Conservation (phyloP, 2,113 vertebrate genomes). For the Petroica traversi region DNA sequence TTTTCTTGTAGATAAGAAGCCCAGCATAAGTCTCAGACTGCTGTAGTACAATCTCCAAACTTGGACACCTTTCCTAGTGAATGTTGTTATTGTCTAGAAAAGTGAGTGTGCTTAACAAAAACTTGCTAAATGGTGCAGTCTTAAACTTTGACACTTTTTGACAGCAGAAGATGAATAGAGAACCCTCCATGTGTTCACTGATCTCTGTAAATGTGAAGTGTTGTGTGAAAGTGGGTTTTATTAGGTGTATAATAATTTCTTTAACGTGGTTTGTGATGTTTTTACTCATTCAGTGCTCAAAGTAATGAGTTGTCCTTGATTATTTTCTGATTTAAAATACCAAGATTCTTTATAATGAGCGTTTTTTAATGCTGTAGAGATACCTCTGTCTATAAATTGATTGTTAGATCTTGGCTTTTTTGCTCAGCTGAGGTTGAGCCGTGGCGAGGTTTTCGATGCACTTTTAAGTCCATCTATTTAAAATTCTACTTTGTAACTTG, state of each 20-base stretch:
- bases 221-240: background rate
- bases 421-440: background rate
- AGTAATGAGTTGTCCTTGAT: background rate
- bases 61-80: background rate
- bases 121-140: background rate
- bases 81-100: background rate
- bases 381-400: background rate
- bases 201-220: background rate
- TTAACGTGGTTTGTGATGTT: background rate
- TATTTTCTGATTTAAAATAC: background rate
- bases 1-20: background rate
- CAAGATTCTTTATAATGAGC: background rate
- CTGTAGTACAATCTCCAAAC: background rate
- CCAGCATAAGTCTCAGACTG: background rate
- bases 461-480: background rate
- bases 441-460: background rate
- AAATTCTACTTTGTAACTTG: background rate
- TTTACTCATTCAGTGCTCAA: background rate
- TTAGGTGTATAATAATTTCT: background rate
- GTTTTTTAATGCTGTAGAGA: background rate
- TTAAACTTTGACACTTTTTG: background rate
- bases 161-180: background rate
- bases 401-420: background rate
- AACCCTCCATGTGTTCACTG: background rate
- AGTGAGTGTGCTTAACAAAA: conserved; percentile 9